phyloP scores from a whole-genome alignment of 2,888 invertebrate genomes.

The Agonopterix heracliana region DNA sequence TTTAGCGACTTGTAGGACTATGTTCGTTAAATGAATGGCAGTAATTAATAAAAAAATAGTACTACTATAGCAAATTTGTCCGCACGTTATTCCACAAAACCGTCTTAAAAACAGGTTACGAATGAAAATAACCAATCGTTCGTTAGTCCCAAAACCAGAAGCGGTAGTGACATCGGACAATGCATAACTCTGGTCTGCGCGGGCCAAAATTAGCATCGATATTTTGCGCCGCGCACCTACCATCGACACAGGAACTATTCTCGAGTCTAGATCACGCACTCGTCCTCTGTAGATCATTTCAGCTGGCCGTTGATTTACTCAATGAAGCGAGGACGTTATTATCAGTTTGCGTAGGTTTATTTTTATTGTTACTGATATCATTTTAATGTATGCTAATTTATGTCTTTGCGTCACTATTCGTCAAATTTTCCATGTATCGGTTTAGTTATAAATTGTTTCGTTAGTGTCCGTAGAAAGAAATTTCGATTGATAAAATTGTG shows the following conservation, averaged over 20 bases:
- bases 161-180: slow-evolving; percentile 58
- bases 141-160: slow-evolving; percentile 51
- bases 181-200: slow-evolving; percentile 59
- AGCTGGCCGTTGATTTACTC: slow-evolving; percentile 3
- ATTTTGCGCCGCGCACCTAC: slow-evolving; percentile 42
- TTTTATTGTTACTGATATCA: background rate
- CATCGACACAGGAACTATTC: slow-evolving; percentile 32
- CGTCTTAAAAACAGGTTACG: slow-evolving; percentile 37
- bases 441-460: no score
- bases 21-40: no score
- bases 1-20: no score
- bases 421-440: no score
- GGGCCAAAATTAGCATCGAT: slow-evolving; percentile 61
- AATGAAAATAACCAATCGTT: slow-evolving; percentile 36
- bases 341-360: background rate
- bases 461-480: no score
- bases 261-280: slow-evolving; percentile 38
- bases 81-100: slow-evolving; percentile 1
- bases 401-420: background rate
- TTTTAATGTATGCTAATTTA: no score
- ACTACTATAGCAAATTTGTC: no score
- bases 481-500: no score
- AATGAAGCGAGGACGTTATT: slow-evolving; percentile 5
- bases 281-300: slow-evolving; percentile 23
- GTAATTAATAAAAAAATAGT: no score